Base-by-base conservation (phyloP, 2,113 vertebrate species). In the Gymnarchus niloticus region DNA sequence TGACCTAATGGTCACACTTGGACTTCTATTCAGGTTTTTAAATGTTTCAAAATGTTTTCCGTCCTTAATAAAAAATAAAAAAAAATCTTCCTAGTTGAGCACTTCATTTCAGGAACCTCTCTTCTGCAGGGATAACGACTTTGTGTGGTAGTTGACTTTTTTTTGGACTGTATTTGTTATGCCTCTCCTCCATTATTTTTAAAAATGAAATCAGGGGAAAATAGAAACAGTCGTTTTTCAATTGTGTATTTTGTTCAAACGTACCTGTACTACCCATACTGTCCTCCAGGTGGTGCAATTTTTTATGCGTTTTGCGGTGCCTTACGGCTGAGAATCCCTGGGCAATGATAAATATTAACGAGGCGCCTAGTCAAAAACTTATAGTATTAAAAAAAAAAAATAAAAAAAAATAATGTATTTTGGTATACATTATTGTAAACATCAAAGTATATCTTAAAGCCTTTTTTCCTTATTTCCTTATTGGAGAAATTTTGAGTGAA, bases 91-190 rank as follows among this genome's bases (percentile, higher is more conserved):
- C 94, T 91, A 94, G 91, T 92, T 93, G 93, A 95, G 92, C 93
- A 94, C 94, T 95, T 92, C 91, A 93, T 92, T 94, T 94, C 92
- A 91, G 88, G 89, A 93, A 91, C 94, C 91, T 91, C 54, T 96
- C 92, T 95, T 92, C 92, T 94, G 95, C 95, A 95, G 95, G 95
- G 95, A 95, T 95, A 95, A 94, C 92, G 91, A 93, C 93, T 84
- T 92, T 91, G 92, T 95, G 94, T 96, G 92, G 93, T 90, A 90
- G 87, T 90, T 93, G 94, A 92, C 90, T 89, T 92, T 90, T 92
- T 87, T 83, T 88, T 91, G 89, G 91, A 92, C 90, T 91, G 90
- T 89, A 88, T 91, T 88, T 89, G 81, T 89, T 84, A 85, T 88
- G 87, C 86, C 85, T 86, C 56, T n/a, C 86, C 80, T 59, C 81